Evolutionary conservation across 2,888 invertebrate species (phyloP).

Genomic region (Acronicta alni): DNA sequence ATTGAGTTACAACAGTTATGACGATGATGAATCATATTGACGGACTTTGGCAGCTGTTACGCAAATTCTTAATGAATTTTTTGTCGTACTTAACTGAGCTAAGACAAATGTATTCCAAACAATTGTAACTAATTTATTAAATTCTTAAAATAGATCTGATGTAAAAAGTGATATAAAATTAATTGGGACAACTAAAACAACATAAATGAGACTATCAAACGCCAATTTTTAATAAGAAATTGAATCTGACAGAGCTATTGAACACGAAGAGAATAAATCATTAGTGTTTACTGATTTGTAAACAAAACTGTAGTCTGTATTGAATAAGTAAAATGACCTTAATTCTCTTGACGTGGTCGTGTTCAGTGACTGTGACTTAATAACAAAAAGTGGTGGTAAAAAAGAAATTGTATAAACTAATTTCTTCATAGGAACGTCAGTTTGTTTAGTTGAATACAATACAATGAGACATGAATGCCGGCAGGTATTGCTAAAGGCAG

Average conservation of each 20-base stretch:
- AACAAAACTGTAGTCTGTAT: constrained; percentile 44
- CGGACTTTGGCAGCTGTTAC: constrained; percentile 42
- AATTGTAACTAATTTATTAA: constrained; percentile 3
- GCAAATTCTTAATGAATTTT: constrained; percentile 26
- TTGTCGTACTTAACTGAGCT: not conserved
- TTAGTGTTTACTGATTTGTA: constrained; percentile 45
- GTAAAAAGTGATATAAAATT: constrained; percentile 11
- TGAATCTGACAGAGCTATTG: constrained; percentile 30
- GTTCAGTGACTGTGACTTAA: constrained; percentile 47
- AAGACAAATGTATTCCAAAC: constrained; percentile 2
- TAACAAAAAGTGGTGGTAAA: constrained; percentile 43
- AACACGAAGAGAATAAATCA: constrained; percentile 43
- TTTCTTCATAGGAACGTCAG: constrained; percentile 43
- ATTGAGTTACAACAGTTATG: constrained; percentile 61
- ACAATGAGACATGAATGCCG: constrained; percentile 57
- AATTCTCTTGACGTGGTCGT: constrained; percentile 44
- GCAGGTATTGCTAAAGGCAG: constrained; percentile 61
- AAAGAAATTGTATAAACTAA: constrained; percentile 49
- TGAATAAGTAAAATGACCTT: constrained; percentile 50
- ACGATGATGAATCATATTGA: constrained; percentile 59
- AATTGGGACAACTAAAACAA: constrained; percentile 3
- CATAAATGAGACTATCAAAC: constrained; percentile 20
- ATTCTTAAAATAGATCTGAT: constrained; percentile 12
- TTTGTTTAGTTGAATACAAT: constrained; percentile 47
- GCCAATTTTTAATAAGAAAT: constrained; percentile 23